Evolutionary conservation across 1,140 invertebrate species (phyloP).

Genomic region (Homarus americanus): DNA sequence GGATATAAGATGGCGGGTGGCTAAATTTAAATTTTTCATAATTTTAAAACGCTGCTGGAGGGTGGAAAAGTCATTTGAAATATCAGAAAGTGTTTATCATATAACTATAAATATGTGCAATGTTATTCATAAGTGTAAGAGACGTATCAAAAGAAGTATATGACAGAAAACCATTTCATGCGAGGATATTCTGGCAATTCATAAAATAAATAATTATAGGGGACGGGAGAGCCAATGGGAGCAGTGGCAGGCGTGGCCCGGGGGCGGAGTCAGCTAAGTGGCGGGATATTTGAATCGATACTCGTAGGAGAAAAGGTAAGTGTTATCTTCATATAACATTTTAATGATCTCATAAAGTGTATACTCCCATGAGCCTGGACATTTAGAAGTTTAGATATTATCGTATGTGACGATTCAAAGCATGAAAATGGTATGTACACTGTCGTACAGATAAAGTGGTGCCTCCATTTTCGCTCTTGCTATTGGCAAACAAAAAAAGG

Average conservation of each 20-base stretch:
- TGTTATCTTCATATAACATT: conserved; percentile 66
- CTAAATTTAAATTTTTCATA: conserved; percentile 19
- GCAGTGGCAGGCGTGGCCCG: conserved; percentile 60
- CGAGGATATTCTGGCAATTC: conserved; percentile 44
- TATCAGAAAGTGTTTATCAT: background rate
- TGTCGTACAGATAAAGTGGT: background rate
- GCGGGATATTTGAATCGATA: conserved; percentile 70
- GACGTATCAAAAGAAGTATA: background rate
- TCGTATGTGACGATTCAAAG: conserved; percentile 41
- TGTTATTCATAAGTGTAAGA: background rate
- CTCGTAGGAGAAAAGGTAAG: conserved; percentile 49
- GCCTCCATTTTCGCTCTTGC: conserved; percentile 23
- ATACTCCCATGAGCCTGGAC: conserved; percentile 51
- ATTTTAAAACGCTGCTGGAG: background rate
- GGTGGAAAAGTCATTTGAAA: background rate
- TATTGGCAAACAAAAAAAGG: background rate
- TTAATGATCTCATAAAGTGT: conserved; percentile 64
- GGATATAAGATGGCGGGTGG: conserved; percentile 41
- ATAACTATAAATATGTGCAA: background rate
- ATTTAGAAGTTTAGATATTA: conserved; percentile 69
- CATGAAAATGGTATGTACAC: conserved; percentile 3
- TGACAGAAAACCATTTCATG: conserved; percentile 13
- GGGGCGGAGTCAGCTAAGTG: conserved; percentile 48
- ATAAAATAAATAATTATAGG: conserved; percentile 69
- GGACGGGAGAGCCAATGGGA: conserved; percentile 57